Evolutionary conservation across 2,888 invertebrate genomes (phyloP), one percentile per base, ranked within the genome.

Genomic region (Cerastis rubricosa): DNA sequence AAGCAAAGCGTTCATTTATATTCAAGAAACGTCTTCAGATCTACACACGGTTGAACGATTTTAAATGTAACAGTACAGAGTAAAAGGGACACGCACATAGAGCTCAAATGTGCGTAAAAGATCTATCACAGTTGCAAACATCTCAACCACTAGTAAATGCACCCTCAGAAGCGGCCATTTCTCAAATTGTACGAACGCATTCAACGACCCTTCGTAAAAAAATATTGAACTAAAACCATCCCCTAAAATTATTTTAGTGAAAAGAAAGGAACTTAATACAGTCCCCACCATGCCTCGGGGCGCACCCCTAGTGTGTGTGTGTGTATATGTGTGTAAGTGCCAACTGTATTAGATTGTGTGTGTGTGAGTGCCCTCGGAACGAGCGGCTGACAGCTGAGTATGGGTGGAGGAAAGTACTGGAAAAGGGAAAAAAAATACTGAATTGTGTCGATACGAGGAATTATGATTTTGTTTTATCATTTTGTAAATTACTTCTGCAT

Each of bases 241-340:
- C 96, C 96, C 96, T 95, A 96, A 96, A 96, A 96, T 96, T 95
- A 96, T 96, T 96, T 96, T 96, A 96, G 96, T 96, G 96, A 95
- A 96, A 96, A 96, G 96, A 96, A 96, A 96, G 96, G 95, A 96
- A 96, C 96, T 96, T 96, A 96, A 96, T 96, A 96, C 96, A 96
- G 94, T 95, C 96, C 96, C 96, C 96, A 95, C 95, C 94, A 92
- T 91, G 91, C 93, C 94, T 91, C 94, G 93, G 92, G 94, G 92
- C 95, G 95, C 96, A 95, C 96, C 96, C 96, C 95, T 94, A 80
- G 71, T 65, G 83, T 76, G 83, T 70, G 78, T 85, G 79, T 88
- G 83, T 70, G 78, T 85, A 78, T 88, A 91, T 89, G 89, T 87
- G 92, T 91, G 88, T 90, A 84, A 85, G 89, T 88, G 89, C 84